Evolutionary conservation across 2,113 vertebrate genomes (phyloP), one percentile per base, ranked within the genome.

Genomic region (Symphodus melops): DNA sequence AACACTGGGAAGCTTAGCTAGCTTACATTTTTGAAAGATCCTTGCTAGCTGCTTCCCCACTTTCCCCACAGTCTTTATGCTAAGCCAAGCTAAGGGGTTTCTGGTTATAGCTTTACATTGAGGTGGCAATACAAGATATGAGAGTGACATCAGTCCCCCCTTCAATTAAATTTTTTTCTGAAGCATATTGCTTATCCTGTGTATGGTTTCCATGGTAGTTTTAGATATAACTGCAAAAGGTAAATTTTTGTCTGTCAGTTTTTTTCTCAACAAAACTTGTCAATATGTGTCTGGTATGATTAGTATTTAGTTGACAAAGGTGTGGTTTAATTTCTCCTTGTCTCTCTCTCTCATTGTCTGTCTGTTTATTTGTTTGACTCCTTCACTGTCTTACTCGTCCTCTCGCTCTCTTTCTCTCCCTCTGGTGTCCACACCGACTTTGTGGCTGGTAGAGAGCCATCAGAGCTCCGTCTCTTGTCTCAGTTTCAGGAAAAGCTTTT

Each of bases 401-500:
- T 21, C 12, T 70, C 56, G n/a, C 48, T 52, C 23, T 67, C 13
- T 16, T 10, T 28, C 13, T 68, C 54, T 23, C 44, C 49, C 25
- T 68, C 25, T 53, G 41, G 62, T 72, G 72, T 56, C 17, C 54
- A 52, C 63, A 65, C 57, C 70, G 58, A 63, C 67, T 68, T 72
- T 78, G 72, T 62, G 61, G 71, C 75, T 77, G 59, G 19, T 76
- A 83, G 82, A 67, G 73, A 56, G 70, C 75, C 80, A 83, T 87
- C 87, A 53, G 61, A 69, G 77, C 78, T 64, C 37, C 10, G 69
- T 63, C 59, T 71, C 83, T 70, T 65, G 25, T 84, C 82, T 91
- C 83, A 62, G 69, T 92, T 92, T 90, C 88, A 91, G 73, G 58
- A 85, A 85, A 89, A 86, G 89, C 90, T 90, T 88, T 87, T 91